Evolutionary conservation across 2,113 vertebrate genomes (phyloP).

Genomic region (Dendrocopos noguchii): DNA sequence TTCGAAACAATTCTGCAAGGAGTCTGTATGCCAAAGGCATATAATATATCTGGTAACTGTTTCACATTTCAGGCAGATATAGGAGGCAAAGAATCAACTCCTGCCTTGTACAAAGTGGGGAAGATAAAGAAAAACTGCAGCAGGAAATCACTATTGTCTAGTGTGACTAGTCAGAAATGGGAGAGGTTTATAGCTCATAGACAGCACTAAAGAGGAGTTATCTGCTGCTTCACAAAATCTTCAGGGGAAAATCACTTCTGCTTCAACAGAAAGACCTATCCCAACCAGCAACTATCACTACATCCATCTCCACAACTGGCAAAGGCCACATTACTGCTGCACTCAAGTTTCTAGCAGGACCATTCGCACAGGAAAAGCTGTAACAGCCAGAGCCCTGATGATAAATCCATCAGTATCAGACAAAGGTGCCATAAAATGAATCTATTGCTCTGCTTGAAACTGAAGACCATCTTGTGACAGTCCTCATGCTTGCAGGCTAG

Average conservation of each 20-base stretch:
- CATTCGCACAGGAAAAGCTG: neutral
- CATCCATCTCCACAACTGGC: neutral
- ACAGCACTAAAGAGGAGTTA: neutral
- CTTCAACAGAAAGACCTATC: neutral
- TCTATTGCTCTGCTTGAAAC: neutral
- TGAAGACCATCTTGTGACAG: neutral
- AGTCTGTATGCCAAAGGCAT: neutral
- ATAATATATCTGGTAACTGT: neutral
- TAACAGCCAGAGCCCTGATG: neutral
- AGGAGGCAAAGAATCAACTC: neutral
- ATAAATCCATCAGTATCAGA: neutral
- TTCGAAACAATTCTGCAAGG: neutral
- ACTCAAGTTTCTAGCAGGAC: neutral
- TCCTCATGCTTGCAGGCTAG: rapidly evolving
- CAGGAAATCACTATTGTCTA: neutral
- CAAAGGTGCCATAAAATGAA: neutral
- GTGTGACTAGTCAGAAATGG: neutral
- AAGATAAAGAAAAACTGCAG: neutral
- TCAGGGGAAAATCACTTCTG: neutral
- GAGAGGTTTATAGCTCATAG: neutral
- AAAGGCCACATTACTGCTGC: neutral
- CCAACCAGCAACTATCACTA: neutral
- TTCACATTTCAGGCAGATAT: neutral
- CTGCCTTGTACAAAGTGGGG: neutral
- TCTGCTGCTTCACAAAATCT: neutral